Evolutionary conservation across 2,797 vertebrate species (phyloP), one percentile per base, ranked within the genome.

Genomic region (Clarias laeviceps): DNA sequence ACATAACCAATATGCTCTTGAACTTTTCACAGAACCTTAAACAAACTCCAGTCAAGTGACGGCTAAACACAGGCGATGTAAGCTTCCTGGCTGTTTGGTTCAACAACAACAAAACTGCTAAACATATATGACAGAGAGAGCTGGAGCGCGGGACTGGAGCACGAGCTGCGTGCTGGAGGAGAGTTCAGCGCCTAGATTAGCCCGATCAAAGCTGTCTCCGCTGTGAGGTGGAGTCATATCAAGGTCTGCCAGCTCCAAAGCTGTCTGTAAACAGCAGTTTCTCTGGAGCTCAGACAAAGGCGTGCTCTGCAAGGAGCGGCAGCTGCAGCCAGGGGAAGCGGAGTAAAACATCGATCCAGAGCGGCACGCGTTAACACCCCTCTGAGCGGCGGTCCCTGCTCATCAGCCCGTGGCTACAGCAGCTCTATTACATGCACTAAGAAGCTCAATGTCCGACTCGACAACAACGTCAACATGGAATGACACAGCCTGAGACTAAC

Each of bases 251-350:
- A 90, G 91, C 93, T 37, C 91, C 92, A 88, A 90, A 79, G 89
- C 92, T 90, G 91, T 90, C 92, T 89, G 91, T 91, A 93, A 91
- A 92, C 94, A 93, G 93, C 93, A 91, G 91, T 91, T 93, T 83
- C 91, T 92, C 80, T 88, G 88, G 82, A 85, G 89, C 89, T 77
- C 65, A 88, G 89, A 93, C 91, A 92, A 92, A 93, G 89, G 89
- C 91, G 89, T 88, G 86, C 92, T 90, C 92, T 87, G 91, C 86
- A 88, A 93, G 92, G 76, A 91, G 92, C 91, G 89, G 89, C 91
- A 91, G 89, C 91, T 87, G 91, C 91, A 92, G 91, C 92, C 90
- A 90, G 89, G 89, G 84, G 34, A 87, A 91, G 91, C 87, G 69
- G 91, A 92, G 89, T 87, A 84, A 91, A 91, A 91, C 91, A 92